Evolutionary conservation across 2,888 invertebrate species (phyloP).

Genomic region (Lithodes maja): DNA sequence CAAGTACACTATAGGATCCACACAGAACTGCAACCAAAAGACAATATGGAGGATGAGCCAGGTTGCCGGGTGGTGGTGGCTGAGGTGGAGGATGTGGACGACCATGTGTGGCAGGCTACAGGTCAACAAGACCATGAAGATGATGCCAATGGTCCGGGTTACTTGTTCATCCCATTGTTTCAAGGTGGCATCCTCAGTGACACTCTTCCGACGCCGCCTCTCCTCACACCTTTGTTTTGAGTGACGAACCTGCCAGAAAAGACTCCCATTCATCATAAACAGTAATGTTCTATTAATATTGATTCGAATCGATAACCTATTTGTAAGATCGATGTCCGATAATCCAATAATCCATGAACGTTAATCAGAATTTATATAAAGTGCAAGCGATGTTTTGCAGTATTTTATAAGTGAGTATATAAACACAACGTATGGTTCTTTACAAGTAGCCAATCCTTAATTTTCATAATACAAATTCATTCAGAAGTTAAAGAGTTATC

Average conservation of each 20-base stretch:
- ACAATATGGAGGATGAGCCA: constrained; percentile 47
- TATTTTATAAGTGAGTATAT: no score
- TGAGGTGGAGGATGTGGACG: constrained; percentile 41
- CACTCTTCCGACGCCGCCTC: constrained; percentile 3
- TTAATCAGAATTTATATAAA: no score
- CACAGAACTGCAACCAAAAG: constrained; percentile 53
- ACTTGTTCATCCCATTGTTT: constrained; percentile 54
- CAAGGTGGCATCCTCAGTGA: background rate
- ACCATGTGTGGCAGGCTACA: constrained; percentile 53
- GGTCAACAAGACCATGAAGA: constrained; percentile 42
- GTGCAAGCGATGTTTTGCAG: no score
- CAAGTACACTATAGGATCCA: constrained; percentile 48
- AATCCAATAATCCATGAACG: no score
- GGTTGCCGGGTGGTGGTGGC: constrained; percentile 8
- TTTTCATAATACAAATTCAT: no score
- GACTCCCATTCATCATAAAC: no score
- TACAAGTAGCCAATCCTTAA: no score
- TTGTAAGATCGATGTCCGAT: no score
- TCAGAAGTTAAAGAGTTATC: no score
- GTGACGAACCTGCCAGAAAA: constrained; percentile 41
- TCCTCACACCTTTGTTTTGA: background rate
- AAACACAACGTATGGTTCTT: no score
- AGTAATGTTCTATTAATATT: no score
- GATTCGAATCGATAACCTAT: no score
- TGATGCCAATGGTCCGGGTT: constrained; percentile 43